Base-by-base conservation (phyloP, 2,797 vertebrate species). In the Natrix natrix region DNA sequence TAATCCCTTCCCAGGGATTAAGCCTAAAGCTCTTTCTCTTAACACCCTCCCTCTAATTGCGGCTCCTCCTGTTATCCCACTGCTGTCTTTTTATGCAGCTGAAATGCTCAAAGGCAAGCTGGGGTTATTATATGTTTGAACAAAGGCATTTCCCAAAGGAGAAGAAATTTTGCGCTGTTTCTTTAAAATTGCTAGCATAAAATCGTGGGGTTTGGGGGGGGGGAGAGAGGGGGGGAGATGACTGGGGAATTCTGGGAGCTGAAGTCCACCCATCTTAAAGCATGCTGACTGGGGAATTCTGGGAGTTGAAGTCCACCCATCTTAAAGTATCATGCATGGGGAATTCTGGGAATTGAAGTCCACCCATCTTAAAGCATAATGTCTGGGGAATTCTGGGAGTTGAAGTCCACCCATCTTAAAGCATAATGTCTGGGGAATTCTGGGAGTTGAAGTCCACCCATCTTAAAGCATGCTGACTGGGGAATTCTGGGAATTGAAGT, bases 1-100 rank as follows among this genome's bases (percentile, higher is more conserved):
- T 52, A n/a, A 88, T 93, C 60, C 52, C 63, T 93, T 87, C 59
- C 89, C 55, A 74, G 12, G 92, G 89, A 91, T 93, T 93, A 91
- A 91, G 59, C 12, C 4, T 24, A 90, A 86, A 87, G 61, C 16
- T 37, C 43, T 93, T 74, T 54, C 28, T 87, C 32, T 88, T 78
- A 93, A 78, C 22, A 28, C 17, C 89, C 20, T 16, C 54, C 28
- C 43, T 60, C 86, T 78, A 54, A 74, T 88, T 74, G 37, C 37
- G 20, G 61, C 54, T 28, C 59, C 26, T n/a, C 63, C 61, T 86
- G 32, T 55, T 87, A 66, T 26, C 14, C 89, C 8, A 7, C 37
- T 32, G 17, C 1, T 8, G 11, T 89, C 48, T 12, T 43, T 60
- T 4, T 10, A 22, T 4, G 0, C 17, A n/a, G 48, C 10, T 13